phyloP scores from a whole-genome alignment of 2,888 invertebrate species.

The Panorpa germanica region DNA sequence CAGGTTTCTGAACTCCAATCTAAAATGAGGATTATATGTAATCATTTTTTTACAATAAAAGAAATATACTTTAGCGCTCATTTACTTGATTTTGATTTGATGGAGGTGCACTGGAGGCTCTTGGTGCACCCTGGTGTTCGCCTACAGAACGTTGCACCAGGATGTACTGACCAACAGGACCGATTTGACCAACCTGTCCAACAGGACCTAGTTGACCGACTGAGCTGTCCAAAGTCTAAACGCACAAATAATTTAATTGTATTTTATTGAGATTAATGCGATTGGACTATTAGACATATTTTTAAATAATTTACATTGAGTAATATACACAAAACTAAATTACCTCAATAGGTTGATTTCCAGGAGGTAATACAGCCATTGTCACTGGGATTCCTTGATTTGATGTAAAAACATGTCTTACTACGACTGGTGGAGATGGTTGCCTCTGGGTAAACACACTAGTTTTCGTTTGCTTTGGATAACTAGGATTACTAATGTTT shows the following conservation, averaged over 20 bases:
- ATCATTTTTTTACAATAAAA: slow-evolving; percentile 1
- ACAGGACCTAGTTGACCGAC: too few relatives aligned
- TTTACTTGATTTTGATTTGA: slow-evolving; percentile 34
- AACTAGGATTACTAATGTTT: too few relatives aligned
- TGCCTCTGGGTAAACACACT: slow-evolving; percentile 37
- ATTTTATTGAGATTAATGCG: too few relatives aligned
- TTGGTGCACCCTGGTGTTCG: slow-evolving; percentile 46
- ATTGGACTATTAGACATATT: too few relatives aligned
- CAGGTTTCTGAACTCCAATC: too few relatives aligned
- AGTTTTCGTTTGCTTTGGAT: too few relatives aligned
- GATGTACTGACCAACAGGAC: slow-evolving; percentile 68
- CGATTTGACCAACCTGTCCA: too few relatives aligned
- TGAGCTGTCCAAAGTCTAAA: too few relatives aligned
- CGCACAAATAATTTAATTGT: too few relatives aligned
- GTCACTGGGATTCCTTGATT: slow-evolving; percentile 35
- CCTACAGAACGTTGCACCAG: slow-evolving; percentile 55
- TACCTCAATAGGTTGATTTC: too few relatives aligned
- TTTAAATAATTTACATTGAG: too few relatives aligned
- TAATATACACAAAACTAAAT: too few relatives aligned
- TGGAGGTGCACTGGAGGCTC: slow-evolving; percentile 74
- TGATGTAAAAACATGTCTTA: slow-evolving; percentile 37
- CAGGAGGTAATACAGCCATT: slow-evolving; percentile 28
- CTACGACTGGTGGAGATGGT: slow-evolving; percentile 39
- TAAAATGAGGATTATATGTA: slow-evolving; percentile 4
- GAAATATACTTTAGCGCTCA: not conserved